phyloP scores from a whole-genome alignment of 2,888 invertebrate genomes.

The Lasioglossum lativentre region DNA sequence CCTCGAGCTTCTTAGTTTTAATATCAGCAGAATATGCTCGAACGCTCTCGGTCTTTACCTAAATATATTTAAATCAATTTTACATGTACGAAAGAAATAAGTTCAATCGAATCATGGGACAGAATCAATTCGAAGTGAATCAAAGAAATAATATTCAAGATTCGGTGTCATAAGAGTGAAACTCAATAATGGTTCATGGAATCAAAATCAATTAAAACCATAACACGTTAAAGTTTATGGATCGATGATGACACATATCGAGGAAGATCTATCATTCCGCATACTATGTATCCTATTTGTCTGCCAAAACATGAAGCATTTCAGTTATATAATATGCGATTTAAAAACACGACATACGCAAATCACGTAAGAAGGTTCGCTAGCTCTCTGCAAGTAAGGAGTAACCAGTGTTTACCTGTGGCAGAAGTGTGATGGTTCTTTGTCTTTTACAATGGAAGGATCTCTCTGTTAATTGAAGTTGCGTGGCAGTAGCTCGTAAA shows the following conservation, averaged over 20 bases:
- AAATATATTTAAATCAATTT: slow-evolving; percentile 38
- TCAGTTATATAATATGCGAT: slow-evolving; percentile 74
- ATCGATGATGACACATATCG: not conserved
- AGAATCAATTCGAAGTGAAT: not conserved
- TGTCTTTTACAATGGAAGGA: slow-evolving; percentile 69
- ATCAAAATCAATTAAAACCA: slow-evolving; percentile 4
- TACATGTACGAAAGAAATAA: not conserved
- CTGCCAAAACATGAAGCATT: slow-evolving; percentile 27
- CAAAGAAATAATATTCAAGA: not conserved
- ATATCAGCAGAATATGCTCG: slow-evolving; percentile 83
- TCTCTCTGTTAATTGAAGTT: slow-evolving; percentile 63
- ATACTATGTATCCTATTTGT: slow-evolving; percentile 6
- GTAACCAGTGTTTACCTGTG: slow-evolving; percentile 74
- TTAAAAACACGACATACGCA: slow-evolving; percentile 39
- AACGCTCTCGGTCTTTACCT: slow-evolving; percentile 50
- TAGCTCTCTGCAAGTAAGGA: slow-evolving; percentile 15
- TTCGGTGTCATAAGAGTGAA: not conserved
- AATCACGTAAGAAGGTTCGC: slow-evolving; percentile 1
- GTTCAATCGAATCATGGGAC: not conserved
- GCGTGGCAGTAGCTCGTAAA: slow-evolving; percentile 49
- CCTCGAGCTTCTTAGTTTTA: slow-evolving; percentile 89
- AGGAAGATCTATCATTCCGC: not conserved
- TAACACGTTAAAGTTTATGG: not conserved
- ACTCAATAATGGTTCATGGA: not conserved
- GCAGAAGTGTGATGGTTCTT: slow-evolving; percentile 49